These are phyloP conservation scores for Sipha maydis DNA, from an alignment of 2,888 invertebrate species.

Conservation along the genomic window DNA sequence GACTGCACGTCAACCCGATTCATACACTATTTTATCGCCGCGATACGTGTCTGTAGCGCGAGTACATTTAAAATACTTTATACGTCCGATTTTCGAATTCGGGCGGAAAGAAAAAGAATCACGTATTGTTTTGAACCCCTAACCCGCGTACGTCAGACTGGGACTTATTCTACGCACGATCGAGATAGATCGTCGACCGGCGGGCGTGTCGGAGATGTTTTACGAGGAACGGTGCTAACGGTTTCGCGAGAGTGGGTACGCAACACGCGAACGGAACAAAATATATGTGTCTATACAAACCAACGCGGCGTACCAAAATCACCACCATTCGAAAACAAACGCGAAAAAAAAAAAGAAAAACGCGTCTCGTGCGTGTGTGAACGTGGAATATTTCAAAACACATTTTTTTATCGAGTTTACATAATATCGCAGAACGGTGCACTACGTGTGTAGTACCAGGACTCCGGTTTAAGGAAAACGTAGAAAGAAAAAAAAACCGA, in stretches of 20 bases:
- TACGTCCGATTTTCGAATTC: background rate
- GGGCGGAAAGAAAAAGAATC: background rate
- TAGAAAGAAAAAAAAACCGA: background rate
- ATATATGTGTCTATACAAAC: background rate
- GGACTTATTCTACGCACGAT: too few relatives aligned
- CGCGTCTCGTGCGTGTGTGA: background rate
- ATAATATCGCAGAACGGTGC: background rate
- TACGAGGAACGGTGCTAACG: too few relatives aligned
- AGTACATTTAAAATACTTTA: too few relatives aligned
- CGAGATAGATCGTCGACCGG: too few relatives aligned
- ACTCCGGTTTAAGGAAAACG: background rate
- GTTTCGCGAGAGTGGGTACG: too few relatives aligned
- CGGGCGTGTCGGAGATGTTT: too few relatives aligned
- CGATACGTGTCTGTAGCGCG: too few relatives aligned
- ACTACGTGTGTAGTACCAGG: background rate
- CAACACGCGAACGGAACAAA: too few relatives aligned
- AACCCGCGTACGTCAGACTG: background rate
- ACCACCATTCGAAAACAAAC: constrained; percentile 6
- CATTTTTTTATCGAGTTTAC: constrained; percentile 34
- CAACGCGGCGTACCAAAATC: background rate
- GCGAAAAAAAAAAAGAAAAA: background rate
- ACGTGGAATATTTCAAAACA: background rate
- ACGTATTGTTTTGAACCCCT: background rate
- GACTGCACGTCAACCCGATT: background rate
- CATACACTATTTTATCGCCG: background rate